phyloP scores from a whole-genome alignment of 2,113 vertebrate species.

The Cochlearius cochlearius region DNA sequence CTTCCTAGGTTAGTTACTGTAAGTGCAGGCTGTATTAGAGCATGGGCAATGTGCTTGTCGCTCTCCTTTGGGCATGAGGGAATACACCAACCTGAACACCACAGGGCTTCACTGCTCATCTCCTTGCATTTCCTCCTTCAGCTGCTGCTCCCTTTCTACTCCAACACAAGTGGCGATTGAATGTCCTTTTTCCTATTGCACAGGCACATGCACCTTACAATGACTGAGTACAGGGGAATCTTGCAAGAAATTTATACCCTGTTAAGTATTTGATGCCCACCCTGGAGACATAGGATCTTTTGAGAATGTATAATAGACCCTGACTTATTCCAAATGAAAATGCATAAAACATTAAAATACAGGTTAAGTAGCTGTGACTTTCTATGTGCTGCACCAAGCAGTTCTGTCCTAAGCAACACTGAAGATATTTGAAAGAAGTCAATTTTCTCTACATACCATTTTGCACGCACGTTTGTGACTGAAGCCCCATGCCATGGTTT shows the following conservation, averaged over 20 bases:
- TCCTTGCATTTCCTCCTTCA: neutral
- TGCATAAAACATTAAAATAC: neutral
- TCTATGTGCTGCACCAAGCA: neutral
- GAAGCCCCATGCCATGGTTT: neutral
- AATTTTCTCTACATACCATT: accelerated
- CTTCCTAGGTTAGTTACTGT: neutral
- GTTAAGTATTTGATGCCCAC: neutral
- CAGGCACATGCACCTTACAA: neutral
- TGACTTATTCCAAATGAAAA: neutral
- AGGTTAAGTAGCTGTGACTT: neutral
- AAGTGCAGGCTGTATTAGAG: neutral
- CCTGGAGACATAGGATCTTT: neutral
- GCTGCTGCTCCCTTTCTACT: neutral
- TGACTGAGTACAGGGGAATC: neutral
- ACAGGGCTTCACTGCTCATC: neutral
- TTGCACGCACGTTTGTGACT: neutral
- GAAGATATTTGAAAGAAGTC: neutral
- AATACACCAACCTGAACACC: neutral
- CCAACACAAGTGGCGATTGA: neutral
- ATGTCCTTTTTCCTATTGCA: neutral
- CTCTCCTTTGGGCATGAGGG: neutral
- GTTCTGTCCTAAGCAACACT: neutral
- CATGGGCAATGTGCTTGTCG: accelerated
- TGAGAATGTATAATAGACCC: neutral
- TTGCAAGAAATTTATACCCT: neutral